phyloP scores from a whole-genome alignment of 2,113 vertebrate genomes.

The Rissa tridactyla region DNA sequence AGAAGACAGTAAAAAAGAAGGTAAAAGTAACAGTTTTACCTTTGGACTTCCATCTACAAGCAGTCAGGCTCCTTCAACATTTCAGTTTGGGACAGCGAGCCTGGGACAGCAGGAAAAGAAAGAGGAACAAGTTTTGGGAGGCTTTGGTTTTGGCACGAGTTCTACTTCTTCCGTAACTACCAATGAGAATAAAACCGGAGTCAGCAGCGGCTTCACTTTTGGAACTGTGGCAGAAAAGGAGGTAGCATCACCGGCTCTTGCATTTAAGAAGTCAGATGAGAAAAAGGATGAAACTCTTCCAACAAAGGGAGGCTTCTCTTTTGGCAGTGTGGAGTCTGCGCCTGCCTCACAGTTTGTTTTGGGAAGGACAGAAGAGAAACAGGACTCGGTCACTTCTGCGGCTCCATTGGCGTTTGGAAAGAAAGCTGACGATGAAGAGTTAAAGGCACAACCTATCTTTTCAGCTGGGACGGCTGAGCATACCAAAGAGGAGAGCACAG shows the following conservation, averaged over 20 bases:
- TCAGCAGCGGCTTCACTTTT: constrained; percentile 66
- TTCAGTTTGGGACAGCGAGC: constrained; percentile 73
- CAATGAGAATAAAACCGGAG: constrained; percentile 73
- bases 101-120: constrained; percentile 76
- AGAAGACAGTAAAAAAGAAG: constrained; percentile 79
- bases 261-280: constrained; percentile 77
- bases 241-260: constrained; percentile 56
- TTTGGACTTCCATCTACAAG: constrained; percentile 75
- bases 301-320: constrained; percentile 69
- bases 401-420: constrained; percentile 81
- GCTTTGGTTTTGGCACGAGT: constrained; percentile 80
- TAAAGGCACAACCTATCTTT: constrained; percentile 78
- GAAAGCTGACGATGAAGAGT: constrained; percentile 76
- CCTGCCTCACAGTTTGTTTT: constrained; percentile 77
- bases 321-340: constrained; percentile 33
- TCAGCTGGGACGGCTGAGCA: constrained; percentile 82
- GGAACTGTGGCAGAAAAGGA: constrained; percentile 74
- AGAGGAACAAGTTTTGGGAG: constrained; percentile 67
- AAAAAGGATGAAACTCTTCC: constrained; percentile 71
- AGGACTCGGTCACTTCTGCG: constrained; percentile 69
- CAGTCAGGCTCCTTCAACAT: constrained; percentile 60
- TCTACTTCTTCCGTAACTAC: constrained; percentile 63
- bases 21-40: constrained; percentile 76
- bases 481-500: constrained; percentile 81
- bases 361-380: constrained; percentile 88